These are phyloP conservation scores for Manis javanica DNA, from an alignment of 2,797 vertebrate species.

Conservation along the genomic window DNA sequence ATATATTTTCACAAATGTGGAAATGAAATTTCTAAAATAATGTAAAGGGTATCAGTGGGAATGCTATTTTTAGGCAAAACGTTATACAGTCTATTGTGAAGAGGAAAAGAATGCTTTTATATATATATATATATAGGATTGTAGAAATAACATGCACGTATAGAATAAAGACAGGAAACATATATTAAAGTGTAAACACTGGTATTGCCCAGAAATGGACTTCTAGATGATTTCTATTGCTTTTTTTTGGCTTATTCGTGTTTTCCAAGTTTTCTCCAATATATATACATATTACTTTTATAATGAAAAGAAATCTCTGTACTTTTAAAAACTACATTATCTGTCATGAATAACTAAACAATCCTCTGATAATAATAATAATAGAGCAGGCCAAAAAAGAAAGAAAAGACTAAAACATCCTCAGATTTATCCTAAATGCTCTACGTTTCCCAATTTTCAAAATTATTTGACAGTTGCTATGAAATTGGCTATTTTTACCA, in stretches of 20 bases:
- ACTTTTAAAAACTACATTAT: neutral
- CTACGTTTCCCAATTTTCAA: neutral
- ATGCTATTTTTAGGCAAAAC: neutral
- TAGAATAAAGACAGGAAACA: neutral
- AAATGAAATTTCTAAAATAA: constrained; percentile 1
- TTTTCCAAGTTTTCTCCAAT: neutral
- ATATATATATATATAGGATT: neutral
- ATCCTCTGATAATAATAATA: neutral
- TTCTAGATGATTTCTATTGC: neutral
- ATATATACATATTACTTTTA: neutral
- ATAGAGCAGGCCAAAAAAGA: neutral
- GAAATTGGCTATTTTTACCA: neutral
- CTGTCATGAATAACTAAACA: constrained; percentile 14
- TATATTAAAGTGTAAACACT: neutral
- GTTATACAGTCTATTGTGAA: neutral
- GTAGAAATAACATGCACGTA: neutral
- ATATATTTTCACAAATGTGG: neutral
- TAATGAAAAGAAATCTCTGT: neutral
- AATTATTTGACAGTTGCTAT: neutral
- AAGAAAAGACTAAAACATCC: neutral
- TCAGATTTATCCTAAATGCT: neutral
- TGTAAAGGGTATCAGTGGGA: neutral
- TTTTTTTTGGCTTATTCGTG: neutral
- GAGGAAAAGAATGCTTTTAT: neutral
- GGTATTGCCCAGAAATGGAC: neutral